These are phyloP conservation scores for Philonicus albiceps DNA, from an alignment of 2,888 invertebrate genomes.

Conservation along the genomic window DNA sequence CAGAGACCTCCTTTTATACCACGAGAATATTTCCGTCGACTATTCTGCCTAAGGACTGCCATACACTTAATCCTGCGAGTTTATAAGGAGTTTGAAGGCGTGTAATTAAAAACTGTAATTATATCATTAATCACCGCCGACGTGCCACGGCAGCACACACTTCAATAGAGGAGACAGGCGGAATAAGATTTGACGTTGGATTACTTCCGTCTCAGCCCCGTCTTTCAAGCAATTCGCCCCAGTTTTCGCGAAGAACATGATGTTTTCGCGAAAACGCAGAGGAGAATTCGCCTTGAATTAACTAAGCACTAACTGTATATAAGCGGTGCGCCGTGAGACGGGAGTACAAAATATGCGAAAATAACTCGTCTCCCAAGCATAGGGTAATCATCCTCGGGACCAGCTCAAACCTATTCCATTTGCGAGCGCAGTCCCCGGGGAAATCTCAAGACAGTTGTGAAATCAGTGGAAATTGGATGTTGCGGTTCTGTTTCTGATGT, in stretches of 20 bases:
- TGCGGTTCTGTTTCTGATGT: slow-evolving; percentile 41
- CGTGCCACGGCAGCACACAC: slow-evolving; percentile 1
- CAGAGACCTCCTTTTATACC: not conserved
- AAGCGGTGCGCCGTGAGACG: not conserved
- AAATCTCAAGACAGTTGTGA: slow-evolving; percentile 36
- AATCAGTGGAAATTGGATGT: slow-evolving; percentile 38
- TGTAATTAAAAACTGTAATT: slow-evolving; percentile 42
- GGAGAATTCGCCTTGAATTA: slow-evolving; percentile 1
- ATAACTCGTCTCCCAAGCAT: slow-evolving; percentile 21
- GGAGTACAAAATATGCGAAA: slow-evolving; percentile 15
- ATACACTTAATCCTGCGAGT: slow-evolving; percentile 27
- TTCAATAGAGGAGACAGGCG: slow-evolving; percentile 30
- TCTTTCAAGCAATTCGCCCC: not conserved
- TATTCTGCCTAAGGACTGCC: slow-evolving; percentile 18
- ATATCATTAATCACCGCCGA: slow-evolving; percentile 34
- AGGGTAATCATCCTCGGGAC: slow-evolving; percentile 34
- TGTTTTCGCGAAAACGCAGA: not conserved
- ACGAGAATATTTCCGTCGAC: slow-evolving; percentile 10
- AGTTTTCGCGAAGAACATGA: not conserved
- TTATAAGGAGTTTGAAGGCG: slow-evolving; percentile 39
- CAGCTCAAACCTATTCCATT: not conserved
- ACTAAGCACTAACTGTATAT: not conserved
- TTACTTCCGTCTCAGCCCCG: slow-evolving; percentile 23
- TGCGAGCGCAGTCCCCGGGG: slow-evolving; percentile 17
- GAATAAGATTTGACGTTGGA: slow-evolving; percentile 30